Evolutionary conservation across 2,888 invertebrate species (phyloP).

Genomic region (Drosophila kuntzei): DNA sequence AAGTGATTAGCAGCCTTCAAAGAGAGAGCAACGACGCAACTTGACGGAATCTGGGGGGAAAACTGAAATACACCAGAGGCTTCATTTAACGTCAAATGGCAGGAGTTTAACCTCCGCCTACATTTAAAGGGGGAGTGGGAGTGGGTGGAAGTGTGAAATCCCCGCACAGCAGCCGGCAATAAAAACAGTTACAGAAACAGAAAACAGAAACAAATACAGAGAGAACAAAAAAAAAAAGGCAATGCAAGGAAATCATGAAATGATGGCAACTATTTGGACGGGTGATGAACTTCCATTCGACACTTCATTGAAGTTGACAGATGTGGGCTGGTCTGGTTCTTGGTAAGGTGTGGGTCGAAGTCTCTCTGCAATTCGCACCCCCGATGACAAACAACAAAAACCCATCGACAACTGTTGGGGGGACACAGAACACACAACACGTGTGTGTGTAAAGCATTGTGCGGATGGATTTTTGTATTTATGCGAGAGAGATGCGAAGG

Average conservation of each 20-base stretch:
- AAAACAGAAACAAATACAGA: slow-evolving; percentile 48
- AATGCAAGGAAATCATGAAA: slow-evolving; percentile 51
- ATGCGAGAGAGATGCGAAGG: slow-evolving; percentile 72
- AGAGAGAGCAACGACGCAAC: slow-evolving; percentile 47
- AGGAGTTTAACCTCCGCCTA: slow-evolving; percentile 22
- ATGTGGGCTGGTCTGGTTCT: slow-evolving; percentile 72
- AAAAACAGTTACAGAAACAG: slow-evolving; percentile 70
- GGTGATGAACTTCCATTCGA: slow-evolving; percentile 82
- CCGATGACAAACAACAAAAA: slow-evolving; percentile 30
- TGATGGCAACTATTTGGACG: slow-evolving; percentile 69
- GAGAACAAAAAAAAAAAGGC: slow-evolving; percentile 56
- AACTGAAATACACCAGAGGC: slow-evolving; percentile 72
- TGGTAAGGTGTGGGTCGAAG: slow-evolving; percentile 2
- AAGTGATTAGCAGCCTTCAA: slow-evolving; percentile 82
- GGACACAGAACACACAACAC: not conserved
- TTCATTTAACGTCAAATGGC: slow-evolving; percentile 57
- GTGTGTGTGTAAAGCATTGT: slow-evolving; percentile 34
- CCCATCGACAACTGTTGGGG: slow-evolving; percentile 8
- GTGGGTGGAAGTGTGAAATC: slow-evolving; percentile 40
- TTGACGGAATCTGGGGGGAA: slow-evolving; percentile 21
- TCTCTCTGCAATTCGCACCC: slow-evolving; percentile 50
- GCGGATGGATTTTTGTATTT: slow-evolving; percentile 63
- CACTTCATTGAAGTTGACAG: slow-evolving; percentile 84
- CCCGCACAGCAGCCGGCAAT: slow-evolving; percentile 74
- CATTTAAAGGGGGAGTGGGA: slow-evolving; percentile 1